These are phyloP conservation scores for Montifringilla adamsi DNA, from an alignment of 2,113 vertebrate species.

Conservation along the genomic window DNA sequence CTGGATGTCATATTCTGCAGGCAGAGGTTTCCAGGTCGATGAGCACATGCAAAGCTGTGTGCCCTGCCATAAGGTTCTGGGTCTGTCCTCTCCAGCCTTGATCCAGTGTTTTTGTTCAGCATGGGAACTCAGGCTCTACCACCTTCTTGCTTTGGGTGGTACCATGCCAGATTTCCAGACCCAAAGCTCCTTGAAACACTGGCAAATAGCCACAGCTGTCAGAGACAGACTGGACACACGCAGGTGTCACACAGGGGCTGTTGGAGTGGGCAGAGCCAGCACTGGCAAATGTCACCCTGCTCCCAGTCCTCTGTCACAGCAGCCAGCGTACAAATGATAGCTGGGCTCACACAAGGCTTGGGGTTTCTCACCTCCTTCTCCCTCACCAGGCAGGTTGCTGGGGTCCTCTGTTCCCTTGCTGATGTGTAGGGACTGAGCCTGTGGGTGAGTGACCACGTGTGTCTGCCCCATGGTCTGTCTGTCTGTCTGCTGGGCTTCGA, in stretches of 20 bases:
- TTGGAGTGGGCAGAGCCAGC: background rate
- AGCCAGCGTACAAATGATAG: background rate
- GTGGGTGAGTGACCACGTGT: rapidly evolving
- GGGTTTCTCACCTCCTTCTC: background rate
- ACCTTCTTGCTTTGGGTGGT: background rate
- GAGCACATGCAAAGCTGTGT: rapidly evolving
- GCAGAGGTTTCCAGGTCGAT: background rate
- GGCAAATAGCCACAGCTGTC: background rate
- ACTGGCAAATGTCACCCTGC: background rate
- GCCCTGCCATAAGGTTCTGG: background rate
- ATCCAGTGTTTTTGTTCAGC: background rate
- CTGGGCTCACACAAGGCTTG: background rate
- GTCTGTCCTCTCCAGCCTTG: background rate
- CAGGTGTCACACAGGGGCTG: background rate
- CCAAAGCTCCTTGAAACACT: background rate
- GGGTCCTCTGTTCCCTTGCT: background rate
- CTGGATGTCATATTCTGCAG: background rate
- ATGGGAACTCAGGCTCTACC: background rate
- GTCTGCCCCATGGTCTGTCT: background rate
- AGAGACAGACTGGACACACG: rapidly evolving
- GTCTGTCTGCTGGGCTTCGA: background rate
- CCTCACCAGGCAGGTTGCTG: background rate
- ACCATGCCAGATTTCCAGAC: background rate
- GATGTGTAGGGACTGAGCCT: background rate
- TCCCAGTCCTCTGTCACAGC: background rate